Evolutionary conservation across 2,113 vertebrate species (phyloP).

Genomic region (Nymphicus hollandicus): DNA sequence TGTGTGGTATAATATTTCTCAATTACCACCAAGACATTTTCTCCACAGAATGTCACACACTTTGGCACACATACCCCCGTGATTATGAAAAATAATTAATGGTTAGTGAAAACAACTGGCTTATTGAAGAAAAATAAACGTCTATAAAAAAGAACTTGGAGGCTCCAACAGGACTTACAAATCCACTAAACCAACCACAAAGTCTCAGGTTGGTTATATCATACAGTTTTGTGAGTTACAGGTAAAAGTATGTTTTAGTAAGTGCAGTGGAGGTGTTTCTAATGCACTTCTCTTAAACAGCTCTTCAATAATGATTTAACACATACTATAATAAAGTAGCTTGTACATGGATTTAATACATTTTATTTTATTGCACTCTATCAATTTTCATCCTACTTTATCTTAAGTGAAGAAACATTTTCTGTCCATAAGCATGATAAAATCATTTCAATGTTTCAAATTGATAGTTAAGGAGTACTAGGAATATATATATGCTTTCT

Average conservation of each 20-base stretch:
- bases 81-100: constrained; percentile 64
- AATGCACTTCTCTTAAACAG: not conserved
- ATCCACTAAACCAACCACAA: not conserved
- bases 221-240: not conserved
- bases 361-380: constrained; percentile 35
- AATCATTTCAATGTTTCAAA: constrained; percentile 23
- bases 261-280: not conserved
- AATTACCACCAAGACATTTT: constrained; percentile 47
- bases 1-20: constrained; percentile 33
- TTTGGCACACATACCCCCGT: constrained; percentile 38
- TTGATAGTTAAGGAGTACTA: not conserved
- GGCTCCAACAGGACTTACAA: constrained; percentile 1
- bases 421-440: not conserved
- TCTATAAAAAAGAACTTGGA: constrained; percentile 19
- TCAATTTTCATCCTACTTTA: not conserved
- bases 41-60: constrained; percentile 39
- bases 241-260: constrained; percentile 20
- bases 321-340: not conserved
- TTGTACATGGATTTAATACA: not conserved
- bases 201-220: not conserved
- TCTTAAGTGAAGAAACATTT: not conserved
- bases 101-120: constrained; percentile 62
- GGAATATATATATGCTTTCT: not conserved
- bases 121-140: constrained; percentile 53
- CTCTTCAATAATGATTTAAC: constrained; percentile 24